These are phyloP conservation scores for Bimastos eiseni DNA, from an alignment of 2,888 invertebrate genomes.

Conservation along the genomic window DNA sequence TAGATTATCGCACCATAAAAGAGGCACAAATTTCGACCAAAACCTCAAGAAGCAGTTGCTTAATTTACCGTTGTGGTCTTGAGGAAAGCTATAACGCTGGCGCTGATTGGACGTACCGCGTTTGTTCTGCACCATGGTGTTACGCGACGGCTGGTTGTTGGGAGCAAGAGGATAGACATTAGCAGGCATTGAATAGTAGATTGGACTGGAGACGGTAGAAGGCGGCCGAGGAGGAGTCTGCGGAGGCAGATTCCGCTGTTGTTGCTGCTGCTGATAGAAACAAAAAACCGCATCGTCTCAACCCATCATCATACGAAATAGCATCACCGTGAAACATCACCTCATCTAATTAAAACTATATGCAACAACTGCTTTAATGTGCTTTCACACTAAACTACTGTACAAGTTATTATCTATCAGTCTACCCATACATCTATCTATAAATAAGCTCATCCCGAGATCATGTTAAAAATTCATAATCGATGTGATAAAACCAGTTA, in stretches of 20 bases:
- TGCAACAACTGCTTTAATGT: not conserved
- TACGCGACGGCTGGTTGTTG: not conserved
- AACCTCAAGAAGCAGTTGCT: slow-evolving; percentile 13
- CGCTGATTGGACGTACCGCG: slow-evolving; percentile 17
- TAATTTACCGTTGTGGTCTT: not conserved
- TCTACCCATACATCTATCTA: no score
- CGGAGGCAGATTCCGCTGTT: slow-evolving; percentile 26
- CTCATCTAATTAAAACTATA: not conserved
- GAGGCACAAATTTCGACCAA: not conserved
- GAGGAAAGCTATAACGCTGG: not conserved
- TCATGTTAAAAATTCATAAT: no score
- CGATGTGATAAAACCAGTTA: no score
- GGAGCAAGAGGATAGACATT: not conserved
- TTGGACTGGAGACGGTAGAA: slow-evolving; percentile 9
- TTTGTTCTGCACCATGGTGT: not conserved
- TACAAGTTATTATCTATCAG: no score
- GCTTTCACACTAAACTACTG: no score
- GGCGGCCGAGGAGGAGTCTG: slow-evolving; percentile 22
- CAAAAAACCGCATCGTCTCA: not conserved
- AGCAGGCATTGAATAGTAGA: not conserved
- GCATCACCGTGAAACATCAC: not conserved
- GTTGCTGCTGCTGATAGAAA: not conserved
- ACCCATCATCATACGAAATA: not conserved
- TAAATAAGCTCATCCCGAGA: no score
- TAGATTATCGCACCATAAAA: not conserved